Evolutionary conservation across 2,888 invertebrate species (phyloP).

Genomic region (Rhimphoctona megacephalus): DNA sequence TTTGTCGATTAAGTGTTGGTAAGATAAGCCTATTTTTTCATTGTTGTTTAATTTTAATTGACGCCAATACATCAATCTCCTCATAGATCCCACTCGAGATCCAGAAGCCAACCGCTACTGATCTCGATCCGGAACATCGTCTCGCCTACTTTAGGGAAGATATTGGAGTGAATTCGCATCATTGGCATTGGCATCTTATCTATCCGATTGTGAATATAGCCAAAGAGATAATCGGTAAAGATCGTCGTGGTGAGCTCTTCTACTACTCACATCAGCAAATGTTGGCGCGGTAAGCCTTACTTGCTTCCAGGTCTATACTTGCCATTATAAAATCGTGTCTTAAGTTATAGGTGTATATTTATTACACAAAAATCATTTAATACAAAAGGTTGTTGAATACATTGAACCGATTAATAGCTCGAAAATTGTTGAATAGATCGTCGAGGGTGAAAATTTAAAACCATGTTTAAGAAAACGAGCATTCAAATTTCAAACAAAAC

Average conservation of each 20-base stretch:
- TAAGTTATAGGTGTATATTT: too few relatives aligned
- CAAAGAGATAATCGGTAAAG: constrained; percentile 89
- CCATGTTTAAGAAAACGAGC: too few relatives aligned
- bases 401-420: too few relatives aligned
- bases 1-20: neutral
- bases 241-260: constrained; percentile 92
- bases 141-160: constrained; percentile 95
- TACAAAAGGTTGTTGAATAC: too few relatives aligned
- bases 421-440: too few relatives aligned
- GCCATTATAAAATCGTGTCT: too few relatives aligned
- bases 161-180: constrained; percentile 93
- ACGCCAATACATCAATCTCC: neutral
- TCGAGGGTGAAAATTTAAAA: too few relatives aligned
- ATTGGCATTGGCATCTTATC: constrained; percentile 97
- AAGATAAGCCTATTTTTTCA: neutral
- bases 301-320: neutral
- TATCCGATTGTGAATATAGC: constrained; percentile 88
- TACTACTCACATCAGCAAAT: constrained; percentile 93
- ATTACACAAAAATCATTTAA: too few relatives aligned
- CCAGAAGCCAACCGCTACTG: constrained; percentile 90
- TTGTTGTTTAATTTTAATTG: neutral
- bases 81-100: constrained; percentile 89
- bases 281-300: constrained; percentile 85
- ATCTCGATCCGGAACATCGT: constrained; percentile 91
- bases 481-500: too few relatives aligned